phyloP scores from a whole-genome alignment of 2,113 vertebrate genomes.

The Psilopsiagon aymara region DNA sequence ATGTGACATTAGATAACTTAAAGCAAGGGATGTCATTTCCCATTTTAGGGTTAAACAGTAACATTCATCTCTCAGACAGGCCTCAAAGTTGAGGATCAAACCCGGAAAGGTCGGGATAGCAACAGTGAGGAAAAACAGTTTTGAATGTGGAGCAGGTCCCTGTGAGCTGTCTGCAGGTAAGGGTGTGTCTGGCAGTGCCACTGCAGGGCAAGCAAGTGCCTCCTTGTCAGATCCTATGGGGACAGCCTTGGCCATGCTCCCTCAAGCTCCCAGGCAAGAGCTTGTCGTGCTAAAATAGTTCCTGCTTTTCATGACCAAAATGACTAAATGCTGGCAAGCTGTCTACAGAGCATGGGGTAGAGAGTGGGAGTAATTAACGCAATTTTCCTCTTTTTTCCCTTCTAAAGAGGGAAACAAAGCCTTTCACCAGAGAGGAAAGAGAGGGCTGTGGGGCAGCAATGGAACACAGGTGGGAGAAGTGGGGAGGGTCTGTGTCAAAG shows the following conservation, averaged over 20 bases:
- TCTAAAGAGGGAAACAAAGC: neutral
- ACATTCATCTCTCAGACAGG: neutral
- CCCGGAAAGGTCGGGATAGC: neutral
- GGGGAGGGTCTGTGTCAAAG: neutral
- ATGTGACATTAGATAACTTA: too few species aligned
- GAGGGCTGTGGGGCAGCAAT: accelerated
- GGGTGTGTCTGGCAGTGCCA: neutral
- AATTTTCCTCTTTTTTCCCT: neutral
- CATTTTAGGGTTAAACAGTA: neutral
- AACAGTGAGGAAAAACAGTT: neutral
- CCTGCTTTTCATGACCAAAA: neutral
- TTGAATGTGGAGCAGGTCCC: neutral
- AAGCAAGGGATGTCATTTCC: neutral
- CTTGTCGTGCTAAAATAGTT: neutral
- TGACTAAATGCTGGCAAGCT: neutral
- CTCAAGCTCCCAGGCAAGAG: neutral
- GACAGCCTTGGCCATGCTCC: neutral
- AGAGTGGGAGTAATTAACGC: neutral
- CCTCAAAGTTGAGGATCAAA: neutral
- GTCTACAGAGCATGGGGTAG: neutral
- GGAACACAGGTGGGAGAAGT: neutral
- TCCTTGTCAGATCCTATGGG: neutral
- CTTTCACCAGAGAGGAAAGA: neutral
- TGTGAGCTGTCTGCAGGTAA: neutral
- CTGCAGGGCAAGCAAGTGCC: neutral